These are phyloP conservation scores for Myrmecobius fasciatus DNA, from an alignment of 2,113 vertebrate species.

Conservation along the genomic window DNA sequence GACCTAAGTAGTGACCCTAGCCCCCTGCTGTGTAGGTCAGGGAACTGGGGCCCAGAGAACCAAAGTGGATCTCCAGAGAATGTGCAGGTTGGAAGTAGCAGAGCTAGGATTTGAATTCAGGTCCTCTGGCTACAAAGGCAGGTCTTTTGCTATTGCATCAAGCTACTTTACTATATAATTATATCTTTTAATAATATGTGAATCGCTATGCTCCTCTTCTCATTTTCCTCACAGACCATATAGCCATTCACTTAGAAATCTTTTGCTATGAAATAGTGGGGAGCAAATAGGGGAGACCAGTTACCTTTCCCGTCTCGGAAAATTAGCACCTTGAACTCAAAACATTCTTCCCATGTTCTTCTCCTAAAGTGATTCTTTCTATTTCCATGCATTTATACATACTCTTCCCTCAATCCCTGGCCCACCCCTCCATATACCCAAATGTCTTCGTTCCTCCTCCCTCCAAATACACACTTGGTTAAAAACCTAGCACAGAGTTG, in stretches of 20 bases:
- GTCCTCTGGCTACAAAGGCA: neutral
- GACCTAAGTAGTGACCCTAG: neutral
- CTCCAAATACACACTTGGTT: neutral
- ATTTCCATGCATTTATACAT: neutral
- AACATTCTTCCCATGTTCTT: neutral
- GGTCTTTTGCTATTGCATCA: neutral
- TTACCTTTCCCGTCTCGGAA: neutral
- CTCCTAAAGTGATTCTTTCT: neutral
- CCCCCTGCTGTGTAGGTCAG: neutral
- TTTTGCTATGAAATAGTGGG: neutral
- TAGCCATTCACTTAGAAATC: neutral
- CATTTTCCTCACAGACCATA: neutral
- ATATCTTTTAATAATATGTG: neutral
- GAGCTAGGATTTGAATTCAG: neutral
- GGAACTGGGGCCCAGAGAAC: neutral
- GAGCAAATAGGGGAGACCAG: neutral
- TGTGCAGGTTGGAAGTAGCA: neutral
- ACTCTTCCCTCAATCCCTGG: neutral
- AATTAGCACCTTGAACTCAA: neutral
- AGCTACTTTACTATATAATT: neutral
- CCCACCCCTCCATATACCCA: neutral
- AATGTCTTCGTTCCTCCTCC: neutral
- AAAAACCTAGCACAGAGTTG: no score
- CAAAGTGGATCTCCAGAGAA: neutral
- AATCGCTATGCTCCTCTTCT: neutral